Conservation (phyloP, 2,797 vertebrate species). For the Streptopelia turtur region DNA sequence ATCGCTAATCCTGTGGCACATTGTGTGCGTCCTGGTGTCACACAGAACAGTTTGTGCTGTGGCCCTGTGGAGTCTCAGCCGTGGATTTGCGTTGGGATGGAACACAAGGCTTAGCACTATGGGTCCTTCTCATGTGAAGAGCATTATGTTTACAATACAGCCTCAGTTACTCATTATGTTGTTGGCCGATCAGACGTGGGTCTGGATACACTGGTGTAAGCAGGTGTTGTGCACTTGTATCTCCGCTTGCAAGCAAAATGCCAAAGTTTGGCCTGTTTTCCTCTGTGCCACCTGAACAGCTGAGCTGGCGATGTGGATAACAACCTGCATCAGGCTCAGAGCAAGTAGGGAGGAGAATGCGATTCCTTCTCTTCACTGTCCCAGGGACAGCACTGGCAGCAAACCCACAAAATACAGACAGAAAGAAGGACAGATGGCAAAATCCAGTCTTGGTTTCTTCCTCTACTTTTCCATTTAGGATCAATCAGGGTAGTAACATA, state of each 20-base stretch:
- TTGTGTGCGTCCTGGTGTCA: not conserved
- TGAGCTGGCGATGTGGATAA: not conserved
- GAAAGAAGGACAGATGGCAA: not conserved
- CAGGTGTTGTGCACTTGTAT: not conserved
- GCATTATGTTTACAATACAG: not conserved
- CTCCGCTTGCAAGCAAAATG: not conserved
- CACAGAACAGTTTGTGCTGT: not conserved
- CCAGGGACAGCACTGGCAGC: not conserved
- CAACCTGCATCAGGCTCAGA: not conserved
- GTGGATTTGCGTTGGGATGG: not conserved
- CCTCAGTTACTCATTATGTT: not conserved
- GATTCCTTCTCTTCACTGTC: not conserved
- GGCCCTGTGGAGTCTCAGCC: not conserved
- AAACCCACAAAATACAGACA: not conserved
- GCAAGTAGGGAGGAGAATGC: not conserved
- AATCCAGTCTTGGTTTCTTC: not conserved
- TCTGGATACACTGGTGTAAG: not conserved
- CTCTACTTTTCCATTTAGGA: not conserved
- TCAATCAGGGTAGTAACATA: not conserved
- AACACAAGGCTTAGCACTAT: accelerated
- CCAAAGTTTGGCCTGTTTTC: not conserved
- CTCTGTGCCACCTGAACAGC: not conserved
- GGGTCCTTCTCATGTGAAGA: not conserved
- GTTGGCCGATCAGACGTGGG: not conserved
- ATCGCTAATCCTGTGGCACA: not conserved